Evolutionary conservation across 2,113 vertebrate genomes (phyloP).

Genomic region (Myrmecophaga tridactyla): DNA sequence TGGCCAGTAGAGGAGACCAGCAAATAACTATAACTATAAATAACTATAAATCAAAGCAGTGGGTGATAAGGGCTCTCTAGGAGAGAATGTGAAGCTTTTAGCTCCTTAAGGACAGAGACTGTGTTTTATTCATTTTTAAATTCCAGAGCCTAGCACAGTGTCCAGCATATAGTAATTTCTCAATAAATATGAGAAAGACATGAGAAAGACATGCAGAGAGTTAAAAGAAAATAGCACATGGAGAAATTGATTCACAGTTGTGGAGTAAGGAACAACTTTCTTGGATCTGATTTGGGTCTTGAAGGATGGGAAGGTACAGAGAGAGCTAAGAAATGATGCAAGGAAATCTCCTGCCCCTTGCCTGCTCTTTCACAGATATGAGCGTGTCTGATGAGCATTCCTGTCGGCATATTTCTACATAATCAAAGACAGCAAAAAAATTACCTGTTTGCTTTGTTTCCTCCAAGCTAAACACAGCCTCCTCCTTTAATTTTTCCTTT

Average conservation of each 20-base stretch:
- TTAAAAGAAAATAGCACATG: background rate
- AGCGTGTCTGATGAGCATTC: background rate
- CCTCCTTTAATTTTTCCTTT: background rate
- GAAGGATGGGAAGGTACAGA: background rate
- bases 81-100: fast-evolving
- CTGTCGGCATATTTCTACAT: background rate
- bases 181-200: background rate
- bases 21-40: fast-evolving
- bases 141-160: background rate
- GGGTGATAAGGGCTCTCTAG: too few species aligned
- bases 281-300: background rate
- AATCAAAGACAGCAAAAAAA: background rate
- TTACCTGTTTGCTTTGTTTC: background rate
- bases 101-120: background rate
- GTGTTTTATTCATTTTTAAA: background rate
- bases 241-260: background rate
- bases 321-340: background rate
- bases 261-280: background rate
- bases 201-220: background rate
- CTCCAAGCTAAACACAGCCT: background rate
- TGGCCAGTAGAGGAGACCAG: background rate
- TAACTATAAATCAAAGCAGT: background rate
- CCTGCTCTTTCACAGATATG: background rate
- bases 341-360: background rate
- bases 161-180: background rate